Base-by-base conservation (phyloP, 2,888 invertebrate genomes). In the Baronia brevicornis region DNA sequence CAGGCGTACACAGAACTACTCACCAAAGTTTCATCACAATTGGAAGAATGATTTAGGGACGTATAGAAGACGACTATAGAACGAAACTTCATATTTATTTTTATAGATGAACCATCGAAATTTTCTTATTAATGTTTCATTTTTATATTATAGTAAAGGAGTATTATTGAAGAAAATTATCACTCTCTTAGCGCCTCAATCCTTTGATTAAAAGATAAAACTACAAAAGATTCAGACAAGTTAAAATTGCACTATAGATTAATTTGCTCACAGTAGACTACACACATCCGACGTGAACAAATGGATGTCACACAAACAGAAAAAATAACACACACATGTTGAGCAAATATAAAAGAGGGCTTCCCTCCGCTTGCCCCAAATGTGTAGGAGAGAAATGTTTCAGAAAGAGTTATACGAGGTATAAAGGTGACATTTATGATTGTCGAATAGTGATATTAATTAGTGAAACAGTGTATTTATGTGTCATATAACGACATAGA, bases 351-450 rank as follows among this genome's bases (percentile, higher is more conserved):
- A 48, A 56, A 51, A 49, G 45, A 42, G 37, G 25, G 30, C 41
- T 41, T 50, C 42, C 33, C 36, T 41, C 27, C 34, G 25, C 13
- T 33, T 28, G 19, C 37, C 39, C 37, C 34, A 27, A 59, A 63
- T 59, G 58, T 65, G 62, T 61, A 48, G 38, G 44, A 50, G 49
- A 52, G 57, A 65, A 69, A 66, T 52, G 51, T 53, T 50, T 53
- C 48, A 43, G 44, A 58, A 69, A 67, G 71, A 78, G 55, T 66
- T 73, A 75, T 74, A 56, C 50, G 51, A 52, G 49, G 61, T 67
- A 64, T 71, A 62, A 64, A 62, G 60, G 54, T 72, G 82, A 79
- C 80, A 61, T 65, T 79, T 65, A 79, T 73, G 68, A 50, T 52
- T 55, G 51, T 63, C 51, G 52, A 69, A 71, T 60, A 57, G 60